Evolutionary conservation across 1,140 invertebrate genomes (phyloP), one percentile per base, ranked within the genome.

Genomic region (Lepidurus packardi): DNA sequence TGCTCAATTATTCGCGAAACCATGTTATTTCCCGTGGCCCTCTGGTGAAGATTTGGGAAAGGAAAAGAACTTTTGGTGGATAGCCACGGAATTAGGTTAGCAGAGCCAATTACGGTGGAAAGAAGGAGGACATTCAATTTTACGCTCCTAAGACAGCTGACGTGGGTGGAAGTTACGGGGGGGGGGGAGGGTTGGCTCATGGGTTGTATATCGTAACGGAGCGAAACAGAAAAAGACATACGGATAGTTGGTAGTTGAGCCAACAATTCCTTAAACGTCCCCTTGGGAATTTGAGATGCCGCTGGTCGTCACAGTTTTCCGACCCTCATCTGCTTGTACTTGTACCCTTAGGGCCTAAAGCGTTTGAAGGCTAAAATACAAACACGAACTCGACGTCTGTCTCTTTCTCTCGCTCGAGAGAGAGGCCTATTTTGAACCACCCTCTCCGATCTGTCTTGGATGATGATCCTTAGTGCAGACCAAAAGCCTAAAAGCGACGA

Each of bases 251-350:
- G 34, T 34, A 16, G 53, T 65, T 65, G 53, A 65, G 53, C 53
- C 53, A 65, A 65, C 53, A 21, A 65, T 65, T 65, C 53, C 53
- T 65, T 65, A 65, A 65, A 65, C 53, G 53, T 65, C 53, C 53
- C 53, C 53, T 65, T 65, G 53, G 53, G 53, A 65, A 65, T 65
- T 21, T 65, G 8, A 65, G 53, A 65, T 65, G 53, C 53, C 53
- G 53, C 53, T 21, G 16, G 34, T 34, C 16, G 53, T 65, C 21
- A 1, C 16, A 21, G 53, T 21, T 65, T 65, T 65, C 6, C 53
- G 53, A 34, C 34, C 34, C 53, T 21, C 21, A 13, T 65, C 6
- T 65, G 53, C 53, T 65, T 21, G 53, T 65, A 13, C 53, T 65
- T 9, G 6, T n/a, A 5, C 53, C 8, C 13, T 21, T 4, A 65